These are phyloP conservation scores for Ommatoiulus sabulosus DNA, from an alignment of 2,888 invertebrate genomes.

Conservation along the genomic window DNA sequence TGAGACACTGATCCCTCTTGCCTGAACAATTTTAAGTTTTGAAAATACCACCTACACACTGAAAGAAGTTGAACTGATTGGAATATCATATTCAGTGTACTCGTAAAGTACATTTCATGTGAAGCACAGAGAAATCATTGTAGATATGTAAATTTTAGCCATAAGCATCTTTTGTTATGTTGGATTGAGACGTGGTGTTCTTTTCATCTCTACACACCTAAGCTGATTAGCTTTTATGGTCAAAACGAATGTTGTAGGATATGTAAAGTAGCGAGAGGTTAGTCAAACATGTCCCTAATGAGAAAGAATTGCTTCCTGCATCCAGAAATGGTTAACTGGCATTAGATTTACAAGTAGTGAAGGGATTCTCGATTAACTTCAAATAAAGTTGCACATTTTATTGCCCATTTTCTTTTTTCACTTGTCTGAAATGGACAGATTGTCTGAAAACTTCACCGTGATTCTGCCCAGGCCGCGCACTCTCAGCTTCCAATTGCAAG, in stretches of 20 bases:
- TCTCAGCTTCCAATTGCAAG: neutral
- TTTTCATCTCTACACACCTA: neutral
- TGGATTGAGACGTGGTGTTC: neutral
- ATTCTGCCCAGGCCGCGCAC: neutral
- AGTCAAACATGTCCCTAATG: constrained; percentile 30
- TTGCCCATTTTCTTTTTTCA: neutral
- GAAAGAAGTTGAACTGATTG: no score
- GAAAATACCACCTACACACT: no score
- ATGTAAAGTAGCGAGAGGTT: constrained; percentile 5
- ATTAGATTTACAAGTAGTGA: constrained; percentile 6
- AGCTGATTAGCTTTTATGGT: constrained; percentile 23
- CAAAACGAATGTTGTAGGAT: neutral
- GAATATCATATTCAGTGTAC: no score
- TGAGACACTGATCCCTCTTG: no score
- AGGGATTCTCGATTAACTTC: neutral
- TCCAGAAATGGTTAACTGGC: constrained; percentile 8
- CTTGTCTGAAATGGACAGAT: constrained; percentile 1
- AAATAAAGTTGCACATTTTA: constrained; percentile 3
- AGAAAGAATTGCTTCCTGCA: constrained; percentile 28
- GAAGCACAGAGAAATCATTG: neutral
- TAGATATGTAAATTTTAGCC: no score
- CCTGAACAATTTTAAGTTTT: no score
- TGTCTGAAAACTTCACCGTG: neutral
- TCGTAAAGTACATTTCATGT: neutral
- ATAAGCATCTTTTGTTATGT: neutral